phyloP scores from a whole-genome alignment of 1,140 invertebrate genomes.

The Ceratina australensis region DNA sequence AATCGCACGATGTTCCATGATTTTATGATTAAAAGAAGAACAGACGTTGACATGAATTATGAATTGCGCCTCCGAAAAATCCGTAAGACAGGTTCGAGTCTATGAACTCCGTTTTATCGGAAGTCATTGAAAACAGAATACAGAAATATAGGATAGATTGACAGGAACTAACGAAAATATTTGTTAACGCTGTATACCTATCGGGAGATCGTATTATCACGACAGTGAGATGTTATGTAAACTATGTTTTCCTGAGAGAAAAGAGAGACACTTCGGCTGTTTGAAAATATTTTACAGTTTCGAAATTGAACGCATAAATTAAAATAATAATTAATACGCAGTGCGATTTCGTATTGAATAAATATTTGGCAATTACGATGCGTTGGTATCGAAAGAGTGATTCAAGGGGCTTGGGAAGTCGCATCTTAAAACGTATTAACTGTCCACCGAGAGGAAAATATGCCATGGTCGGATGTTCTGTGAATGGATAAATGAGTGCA shows the following conservation, averaged over 20 bases:
- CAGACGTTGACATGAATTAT: background rate
- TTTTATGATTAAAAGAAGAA: background rate
- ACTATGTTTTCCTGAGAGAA: background rate
- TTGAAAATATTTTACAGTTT: background rate
- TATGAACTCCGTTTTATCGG: background rate
- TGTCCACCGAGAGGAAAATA: constrained; percentile 36
- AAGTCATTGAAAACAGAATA: background rate
- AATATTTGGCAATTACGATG: background rate
- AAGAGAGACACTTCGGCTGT: background rate
- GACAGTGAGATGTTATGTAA: constrained; percentile 14
- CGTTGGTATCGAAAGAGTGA: constrained; percentile 17
- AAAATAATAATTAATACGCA: background rate
- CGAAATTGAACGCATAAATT: background rate
- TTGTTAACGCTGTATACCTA: background rate
- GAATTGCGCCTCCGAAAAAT: background rate
- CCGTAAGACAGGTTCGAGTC: background rate
- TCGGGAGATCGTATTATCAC: constrained; percentile 12
- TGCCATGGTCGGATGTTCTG: constrained; percentile 42
- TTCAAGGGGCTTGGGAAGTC: constrained; percentile 10
- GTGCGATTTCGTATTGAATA: background rate
- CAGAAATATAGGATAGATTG: background rate
- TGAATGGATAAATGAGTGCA: constrained; percentile 48
- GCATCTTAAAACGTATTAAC: constrained; percentile 37
- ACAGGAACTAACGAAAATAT: background rate
- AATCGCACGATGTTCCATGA: background rate